phyloP scores from a whole-genome alignment of 2,797 vertebrate species.

The Trematomus bernacchii region DNA sequence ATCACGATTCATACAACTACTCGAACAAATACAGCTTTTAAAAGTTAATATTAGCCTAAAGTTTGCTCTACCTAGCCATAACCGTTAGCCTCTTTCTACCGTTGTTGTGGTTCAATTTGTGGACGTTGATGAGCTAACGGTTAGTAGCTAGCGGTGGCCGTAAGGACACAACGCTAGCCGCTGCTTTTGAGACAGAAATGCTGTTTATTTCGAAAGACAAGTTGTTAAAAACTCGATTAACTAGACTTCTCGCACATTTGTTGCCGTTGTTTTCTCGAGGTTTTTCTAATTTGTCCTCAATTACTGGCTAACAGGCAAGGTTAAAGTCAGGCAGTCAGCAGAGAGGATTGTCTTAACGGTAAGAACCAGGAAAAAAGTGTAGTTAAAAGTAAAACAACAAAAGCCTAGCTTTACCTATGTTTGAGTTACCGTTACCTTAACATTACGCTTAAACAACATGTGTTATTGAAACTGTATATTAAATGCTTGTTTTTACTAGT shows the following conservation, averaged over 20 bases:
- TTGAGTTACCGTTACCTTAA: neutral
- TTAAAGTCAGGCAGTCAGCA: neutral
- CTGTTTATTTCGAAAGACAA: neutral
- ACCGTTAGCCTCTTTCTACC: neutral
- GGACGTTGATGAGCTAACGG: conserved; percentile 5
- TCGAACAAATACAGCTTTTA: fast-evolving
- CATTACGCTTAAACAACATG: neutral
- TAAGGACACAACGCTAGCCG: neutral
- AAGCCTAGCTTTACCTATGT: too few species aligned
- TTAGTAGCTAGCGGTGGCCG: neutral
- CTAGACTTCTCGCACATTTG: neutral
- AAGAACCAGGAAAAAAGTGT: too few species aligned
- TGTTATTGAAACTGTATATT: neutral
- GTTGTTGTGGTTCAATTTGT: neutral
- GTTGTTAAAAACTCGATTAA: neutral
- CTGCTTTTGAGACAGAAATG: neutral
- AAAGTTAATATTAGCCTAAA: too few species aligned
- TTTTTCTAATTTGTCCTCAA: neutral
- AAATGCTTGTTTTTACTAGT: neutral
- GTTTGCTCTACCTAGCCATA: neutral
- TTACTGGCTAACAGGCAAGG: neutral
- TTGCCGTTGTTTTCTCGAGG: neutral
- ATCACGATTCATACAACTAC: neutral
- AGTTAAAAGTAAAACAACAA: too few species aligned
- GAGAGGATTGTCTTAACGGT: neutral